Evolutionary conservation across 2,113 vertebrate species (phyloP), one percentile per base, ranked within the genome.

Genomic region (Glaucidium brasilianum): DNA sequence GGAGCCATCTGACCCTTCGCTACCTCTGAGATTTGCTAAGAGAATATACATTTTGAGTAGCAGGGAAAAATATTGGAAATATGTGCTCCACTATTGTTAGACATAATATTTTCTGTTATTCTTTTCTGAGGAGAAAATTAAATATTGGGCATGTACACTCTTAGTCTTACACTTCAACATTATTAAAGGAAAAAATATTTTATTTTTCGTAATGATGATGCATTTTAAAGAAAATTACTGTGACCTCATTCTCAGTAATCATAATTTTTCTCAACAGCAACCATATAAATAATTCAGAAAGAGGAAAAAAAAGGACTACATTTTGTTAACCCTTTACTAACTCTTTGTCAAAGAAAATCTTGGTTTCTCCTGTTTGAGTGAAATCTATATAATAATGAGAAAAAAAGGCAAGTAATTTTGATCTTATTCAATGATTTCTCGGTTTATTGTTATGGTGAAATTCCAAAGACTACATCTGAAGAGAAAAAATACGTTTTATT

Each of bases 31-130:
- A 45, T 63, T 82, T 95, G 13, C 12, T 50, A 71, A 12, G 7
- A 81, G 4, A 63, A 13, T 25, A 35, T 4, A 2, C 45, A 52
- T 52, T 87, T 94, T 77, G 34, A 58, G 25, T 68, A 50, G 4
- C 5, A 58, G 19, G 18, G 19, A 34, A 27, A 77, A 53, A 49
- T 43, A n/a, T 6, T 29, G 23, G 35, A 58, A 67, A 86, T 52
- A 52, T 5, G 1, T 58, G 7, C 9, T 64, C 25, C 7, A 39
- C 18, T 56, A 55, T 23, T 0, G 0, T 7, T 69, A 6, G 17
- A 35, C 2, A 16, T 35, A 10, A 56, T 52, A 2, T 15, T 83
- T 50, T 60, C 62, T 45, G 16, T 55, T 49, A 7, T 3, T 32
- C 11, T 52, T n/a, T 53, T 16, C 58, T 50, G 17, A 58, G 12